Conservation (phyloP, 2,113 vertebrate genomes). For the Riparia riparia region DNA sequence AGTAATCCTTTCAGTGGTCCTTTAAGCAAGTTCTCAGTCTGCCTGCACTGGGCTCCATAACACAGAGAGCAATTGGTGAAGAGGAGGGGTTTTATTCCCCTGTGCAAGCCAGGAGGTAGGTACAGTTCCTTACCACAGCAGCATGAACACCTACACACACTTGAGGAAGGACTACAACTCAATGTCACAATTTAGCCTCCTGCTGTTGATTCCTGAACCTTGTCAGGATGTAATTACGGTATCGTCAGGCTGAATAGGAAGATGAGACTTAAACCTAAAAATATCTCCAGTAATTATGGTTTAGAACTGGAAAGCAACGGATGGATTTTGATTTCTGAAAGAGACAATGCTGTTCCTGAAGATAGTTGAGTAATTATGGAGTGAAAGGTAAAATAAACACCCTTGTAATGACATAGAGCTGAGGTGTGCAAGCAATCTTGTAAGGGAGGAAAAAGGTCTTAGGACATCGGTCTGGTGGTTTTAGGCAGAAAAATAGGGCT, state of each 20-base stretch:
- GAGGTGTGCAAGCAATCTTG: neutral
- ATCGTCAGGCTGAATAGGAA: constrained; percentile 56
- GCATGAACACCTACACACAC: neutral
- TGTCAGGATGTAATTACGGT: constrained; percentile 70
- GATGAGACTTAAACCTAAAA: constrained; percentile 73
- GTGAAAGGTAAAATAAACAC: constrained; percentile 31
- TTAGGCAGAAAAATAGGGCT: neutral
- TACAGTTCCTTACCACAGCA: neutral
- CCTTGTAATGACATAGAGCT: neutral
- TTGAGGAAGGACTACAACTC: neutral
- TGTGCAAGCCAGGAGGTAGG: neutral
- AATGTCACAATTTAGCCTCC: neutral
- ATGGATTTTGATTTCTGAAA: constrained; percentile 44
- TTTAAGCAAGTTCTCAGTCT: neutral
- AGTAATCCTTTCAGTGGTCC: neutral
- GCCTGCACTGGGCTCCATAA: neutral
- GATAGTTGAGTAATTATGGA: constrained; percentile 2
- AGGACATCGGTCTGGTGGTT: neutral
- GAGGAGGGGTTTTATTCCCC: neutral
- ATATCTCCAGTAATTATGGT: constrained; percentile 72
- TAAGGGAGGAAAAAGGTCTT: neutral
- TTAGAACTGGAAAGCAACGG: constrained; percentile 1
- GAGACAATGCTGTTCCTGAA: constrained; percentile 41
- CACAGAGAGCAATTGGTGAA: neutral
- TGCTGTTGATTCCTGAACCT: constrained; percentile 32